Evolutionary conservation across 1,140 invertebrate species (phyloP).

Genomic region (Reticulitermes speratus): DNA sequence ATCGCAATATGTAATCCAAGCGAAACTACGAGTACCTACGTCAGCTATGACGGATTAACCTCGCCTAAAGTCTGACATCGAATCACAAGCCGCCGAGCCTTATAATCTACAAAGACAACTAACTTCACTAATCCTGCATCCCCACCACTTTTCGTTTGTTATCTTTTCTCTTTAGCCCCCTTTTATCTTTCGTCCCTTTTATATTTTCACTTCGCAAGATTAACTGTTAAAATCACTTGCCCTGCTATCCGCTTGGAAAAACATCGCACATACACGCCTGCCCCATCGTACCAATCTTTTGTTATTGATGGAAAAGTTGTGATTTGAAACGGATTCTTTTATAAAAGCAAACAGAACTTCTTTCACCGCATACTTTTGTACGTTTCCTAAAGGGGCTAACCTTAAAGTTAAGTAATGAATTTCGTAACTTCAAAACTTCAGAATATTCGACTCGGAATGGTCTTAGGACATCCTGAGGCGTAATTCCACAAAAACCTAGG

Average conservation of each 20-base stretch:
- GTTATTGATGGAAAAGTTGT: background rate
- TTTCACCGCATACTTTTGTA: background rate
- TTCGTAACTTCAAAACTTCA: too few species aligned
- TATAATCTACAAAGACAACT: background rate
- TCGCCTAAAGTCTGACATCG: background rate
- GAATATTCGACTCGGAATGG: too few species aligned
- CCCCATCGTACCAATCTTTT: background rate
- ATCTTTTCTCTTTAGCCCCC: background rate
- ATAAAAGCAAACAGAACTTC: background rate
- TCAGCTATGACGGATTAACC: background rate
- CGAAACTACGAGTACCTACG: background rate
- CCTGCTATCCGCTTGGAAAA: background rate
- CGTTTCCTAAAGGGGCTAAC: too few species aligned
- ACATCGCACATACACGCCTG: background rate
- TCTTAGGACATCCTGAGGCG: too few species aligned
- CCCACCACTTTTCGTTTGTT: background rate
- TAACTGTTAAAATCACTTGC: conserved; percentile 6
- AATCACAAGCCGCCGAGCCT: background rate
- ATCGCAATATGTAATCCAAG: background rate
- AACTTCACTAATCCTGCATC: background rate
- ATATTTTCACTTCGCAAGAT: background rate
- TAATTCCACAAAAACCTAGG: too few species aligned
- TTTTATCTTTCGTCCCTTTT: background rate
- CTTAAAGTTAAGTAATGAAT: too few species aligned
- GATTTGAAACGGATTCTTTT: too few species aligned